Evolutionary conservation across 2,113 vertebrate genomes (phyloP), one percentile per base, ranked within the genome.

Genomic region (Chaetodon auriga): DNA sequence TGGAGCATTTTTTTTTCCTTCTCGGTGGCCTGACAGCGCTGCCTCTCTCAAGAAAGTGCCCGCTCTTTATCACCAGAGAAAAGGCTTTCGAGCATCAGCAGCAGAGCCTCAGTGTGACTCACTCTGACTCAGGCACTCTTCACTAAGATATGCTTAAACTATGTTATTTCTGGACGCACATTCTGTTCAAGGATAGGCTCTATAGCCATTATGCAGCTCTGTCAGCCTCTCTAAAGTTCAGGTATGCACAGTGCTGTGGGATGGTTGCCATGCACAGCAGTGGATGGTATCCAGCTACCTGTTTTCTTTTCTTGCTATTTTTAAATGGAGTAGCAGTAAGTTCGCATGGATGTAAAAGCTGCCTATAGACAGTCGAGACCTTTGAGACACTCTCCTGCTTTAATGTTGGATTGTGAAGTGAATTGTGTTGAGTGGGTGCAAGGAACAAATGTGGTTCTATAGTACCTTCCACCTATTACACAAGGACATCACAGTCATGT

Each of bases 51-150:
- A 70, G 63, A 57, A 77, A 88, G 81, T 65, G 57, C 61, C 68
- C n/a, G 5, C 80, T 65, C 79, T 84, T 90, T 71, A 81, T 81
- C 77, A 81, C 15, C 45, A 51, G 45, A 79, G 65, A 88, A 93
- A 88, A 80, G 79, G 70, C 63, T 83, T 78, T 18, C 41, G 41
- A 73, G n/a, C 58, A 57, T 68, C 54, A 62, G 55, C 9, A 3
- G 68, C 64, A 53, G 58, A 48, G 60, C 19, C 69, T 80, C 62
- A 35, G 36, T 69, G 63, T 61, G 58, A 65, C 49, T 71, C 4
- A 62, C 79, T 88, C 30, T 66, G 60, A 78, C 78, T 71, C 77
- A 82, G 54, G 65, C 53, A 79, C 43, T 75, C 58, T 70, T 75
- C 36, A 35, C 43, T 48, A 41, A 82, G 49, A 70, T 71, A 18